Conservation (phyloP, 2,113 vertebrate species). For the Boleophthalmus pectinirostris region DNA sequence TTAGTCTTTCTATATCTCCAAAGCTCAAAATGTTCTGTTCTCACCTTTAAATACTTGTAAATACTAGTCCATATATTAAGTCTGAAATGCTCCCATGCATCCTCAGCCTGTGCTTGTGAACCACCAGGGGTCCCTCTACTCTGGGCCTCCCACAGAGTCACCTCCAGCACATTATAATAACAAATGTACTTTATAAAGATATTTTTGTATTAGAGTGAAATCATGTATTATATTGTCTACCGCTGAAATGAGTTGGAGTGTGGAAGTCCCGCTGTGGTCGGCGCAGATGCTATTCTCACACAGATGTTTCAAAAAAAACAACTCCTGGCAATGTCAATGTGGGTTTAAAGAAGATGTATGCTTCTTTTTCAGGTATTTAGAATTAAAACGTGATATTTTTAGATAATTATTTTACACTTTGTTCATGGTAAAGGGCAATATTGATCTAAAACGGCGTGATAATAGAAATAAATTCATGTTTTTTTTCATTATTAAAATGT, state of each 20-base stretch:
- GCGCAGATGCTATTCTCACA: slow-evolving; percentile 25
- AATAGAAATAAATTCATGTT: no score
- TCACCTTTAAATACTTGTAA: not conserved
- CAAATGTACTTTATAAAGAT: slow-evolving; percentile 11
- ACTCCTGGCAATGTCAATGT: not conserved
- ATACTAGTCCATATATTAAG: not conserved
- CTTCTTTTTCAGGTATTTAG: no score
- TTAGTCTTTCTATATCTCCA: no score
- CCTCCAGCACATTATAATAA: not conserved
- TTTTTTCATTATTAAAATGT: no score
- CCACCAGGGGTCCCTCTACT: not conserved
- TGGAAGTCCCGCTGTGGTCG: slow-evolving; percentile 59
- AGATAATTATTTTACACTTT: no score
- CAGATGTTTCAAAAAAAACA: slow-evolving; percentile 10
- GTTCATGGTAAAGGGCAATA: no score
- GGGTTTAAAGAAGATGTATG: not conserved
- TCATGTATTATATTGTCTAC: slow-evolving; percentile 20
- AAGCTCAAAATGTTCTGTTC: no score
- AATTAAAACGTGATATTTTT: no score
- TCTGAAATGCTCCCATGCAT: not conserved
- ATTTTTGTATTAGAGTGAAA: not conserved
- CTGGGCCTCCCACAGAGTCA: not conserved
- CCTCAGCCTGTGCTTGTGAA: not conserved
- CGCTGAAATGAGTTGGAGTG: slow-evolving; percentile 20
- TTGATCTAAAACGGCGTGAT: no score